Evolutionary conservation across 2,888 invertebrate genomes (phyloP), one percentile per base, ranked within the genome.

Genomic region (Nebria brevicollis): DNA sequence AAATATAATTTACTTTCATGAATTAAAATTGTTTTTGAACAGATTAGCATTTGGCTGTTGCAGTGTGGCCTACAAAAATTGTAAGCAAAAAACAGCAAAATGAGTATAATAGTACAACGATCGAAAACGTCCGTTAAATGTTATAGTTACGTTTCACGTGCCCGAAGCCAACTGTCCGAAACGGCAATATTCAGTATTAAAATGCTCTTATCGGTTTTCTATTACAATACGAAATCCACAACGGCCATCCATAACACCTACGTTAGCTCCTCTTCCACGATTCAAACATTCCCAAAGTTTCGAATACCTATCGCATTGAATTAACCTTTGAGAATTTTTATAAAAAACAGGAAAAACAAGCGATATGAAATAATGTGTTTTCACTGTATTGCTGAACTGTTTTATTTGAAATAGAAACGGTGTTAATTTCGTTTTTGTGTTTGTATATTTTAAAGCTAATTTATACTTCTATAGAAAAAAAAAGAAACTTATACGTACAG

Each of bases 201-300:
- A 78, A 78, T 78, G 73, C 78, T 73, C 42, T 78, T 78, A 78
- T 78, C 78, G 78, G 78, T 78, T 78, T 78, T 78, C 78, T 78
- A 78, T 78, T 78, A 78, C 78, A 78, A 66, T 73, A 42, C 66
- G 34, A 72, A 65, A 77, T 72, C 72, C 72, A 77, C 41, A 54
- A 64, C 42, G 72, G 42, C 72, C 78, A 78, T 78, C 66, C 73
- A 78, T 78, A 77, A 73, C 73, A 72, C 20, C 66, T 34, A 1
- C 15, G 66, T 26, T 76, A 4, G 6, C 10, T 70, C 26, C 70
- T 70, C 70, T 20, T 6, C 13, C 26, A 25, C 25, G 70, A 25
- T 66, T 26, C 15, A 70, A 20, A 20, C 20, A 68, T 13, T 26
- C 68, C 25, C 68, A 8, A 65, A 65, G 15, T 15, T 65, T 4